Conservation (phyloP, 2,797 vertebrate species). For the Borostomias antarcticus region DNA sequence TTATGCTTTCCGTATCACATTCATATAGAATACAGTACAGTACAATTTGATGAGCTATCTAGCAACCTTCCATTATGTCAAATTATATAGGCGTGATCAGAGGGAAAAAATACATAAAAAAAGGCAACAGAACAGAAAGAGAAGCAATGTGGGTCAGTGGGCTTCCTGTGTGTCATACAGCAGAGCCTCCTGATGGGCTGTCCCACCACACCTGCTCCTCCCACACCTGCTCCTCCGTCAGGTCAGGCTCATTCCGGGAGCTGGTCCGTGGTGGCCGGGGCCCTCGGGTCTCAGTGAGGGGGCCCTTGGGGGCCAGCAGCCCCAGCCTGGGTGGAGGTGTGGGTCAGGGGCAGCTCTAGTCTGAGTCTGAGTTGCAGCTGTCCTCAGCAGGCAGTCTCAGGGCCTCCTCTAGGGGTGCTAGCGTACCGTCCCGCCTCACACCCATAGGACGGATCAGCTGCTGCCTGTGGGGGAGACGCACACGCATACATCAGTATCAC, state of each 20-base stretch:
- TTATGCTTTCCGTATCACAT: constrained; percentile 29
- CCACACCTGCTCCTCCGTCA: background rate
- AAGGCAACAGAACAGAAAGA: constrained; percentile 23
- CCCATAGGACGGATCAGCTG: constrained; percentile 96
- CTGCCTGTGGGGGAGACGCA: constrained; percentile 75
- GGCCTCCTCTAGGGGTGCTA: constrained; percentile 92
- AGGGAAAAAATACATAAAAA: constrained; percentile 14
- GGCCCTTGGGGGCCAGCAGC: too few relatives aligned
- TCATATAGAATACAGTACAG: constrained; percentile 43
- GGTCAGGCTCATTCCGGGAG: too few relatives aligned
- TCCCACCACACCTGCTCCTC: constrained; percentile 21
- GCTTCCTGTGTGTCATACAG: constrained; percentile 19
- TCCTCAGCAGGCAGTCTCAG: constrained; percentile 77
- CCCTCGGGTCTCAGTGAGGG: too few relatives aligned
- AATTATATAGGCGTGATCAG: constrained; percentile 9
- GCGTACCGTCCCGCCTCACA: constrained; percentile 89
- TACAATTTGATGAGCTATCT: constrained; percentile 22
- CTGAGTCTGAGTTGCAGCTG: constrained; percentile 87
- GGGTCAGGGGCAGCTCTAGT: constrained; percentile 69
- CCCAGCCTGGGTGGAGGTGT: constrained; percentile 25
- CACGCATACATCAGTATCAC: constrained; percentile 10
- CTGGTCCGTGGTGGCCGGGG: too few relatives aligned
- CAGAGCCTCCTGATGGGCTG: background rate
- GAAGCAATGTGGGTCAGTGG: background rate
- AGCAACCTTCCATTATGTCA: constrained; percentile 21